Conservation (phyloP, 1,140 invertebrate species). For the Drosophila pachea region DNA sequence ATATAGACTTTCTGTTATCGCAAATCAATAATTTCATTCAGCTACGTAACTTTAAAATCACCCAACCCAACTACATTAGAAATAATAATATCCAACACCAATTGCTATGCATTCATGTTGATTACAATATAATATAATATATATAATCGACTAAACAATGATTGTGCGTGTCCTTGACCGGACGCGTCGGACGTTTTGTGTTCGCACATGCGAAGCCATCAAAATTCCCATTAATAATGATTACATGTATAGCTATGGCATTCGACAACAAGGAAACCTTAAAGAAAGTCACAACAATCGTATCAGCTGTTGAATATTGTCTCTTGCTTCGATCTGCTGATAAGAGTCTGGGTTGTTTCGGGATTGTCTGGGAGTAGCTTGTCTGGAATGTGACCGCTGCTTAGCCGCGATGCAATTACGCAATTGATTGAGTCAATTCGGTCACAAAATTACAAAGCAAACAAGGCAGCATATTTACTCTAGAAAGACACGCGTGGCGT, state of each 20-base stretch:
- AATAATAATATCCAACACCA: no score
- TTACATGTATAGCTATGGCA: slow-evolving; percentile 19
- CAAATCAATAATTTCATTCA: no score
- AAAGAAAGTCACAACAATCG: slow-evolving; percentile 5
- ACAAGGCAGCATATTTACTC: slow-evolving; percentile 11
- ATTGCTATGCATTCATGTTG: no score
- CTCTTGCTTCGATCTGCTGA: slow-evolving; percentile 30
- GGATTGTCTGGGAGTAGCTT: slow-evolving; percentile 16
- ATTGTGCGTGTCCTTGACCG: no score
- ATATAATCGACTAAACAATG: no score
- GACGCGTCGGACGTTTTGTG: no score
- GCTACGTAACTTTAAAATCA: no score
- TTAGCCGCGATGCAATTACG: slow-evolving; percentile 29
- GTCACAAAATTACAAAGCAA: slow-evolving; percentile 44
- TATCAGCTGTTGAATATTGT: slow-evolving; percentile 21
- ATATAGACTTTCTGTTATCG: no score
- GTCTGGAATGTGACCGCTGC: slow-evolving; percentile 43
- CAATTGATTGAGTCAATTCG: slow-evolving; percentile 39
- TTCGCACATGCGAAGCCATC: not conserved
- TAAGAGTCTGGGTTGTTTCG: slow-evolving; percentile 33
- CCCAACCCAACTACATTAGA: no score
- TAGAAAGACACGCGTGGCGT: not conserved
- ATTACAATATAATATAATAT: no score
- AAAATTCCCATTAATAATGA: slow-evolving; percentile 33
- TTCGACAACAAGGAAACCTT: slow-evolving; percentile 36